Evolutionary conservation across 2,797 vertebrate genomes (phyloP), one percentile per base, ranked within the genome.

Genomic region (Oceanodroma leucorhoa): DNA sequence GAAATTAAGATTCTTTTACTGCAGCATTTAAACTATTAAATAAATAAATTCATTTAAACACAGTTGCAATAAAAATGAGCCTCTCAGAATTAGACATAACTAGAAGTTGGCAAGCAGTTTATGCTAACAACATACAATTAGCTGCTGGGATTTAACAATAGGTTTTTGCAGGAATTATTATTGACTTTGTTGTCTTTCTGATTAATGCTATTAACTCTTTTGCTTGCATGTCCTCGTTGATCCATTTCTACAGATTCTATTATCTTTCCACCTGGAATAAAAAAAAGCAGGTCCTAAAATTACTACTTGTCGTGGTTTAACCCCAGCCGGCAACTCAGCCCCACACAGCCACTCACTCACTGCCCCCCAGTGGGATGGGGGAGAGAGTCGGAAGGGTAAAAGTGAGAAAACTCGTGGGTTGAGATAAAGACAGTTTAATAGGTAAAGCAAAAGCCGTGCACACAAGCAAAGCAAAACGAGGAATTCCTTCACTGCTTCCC

Each of bases 21-120:
- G 82, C 66, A 90, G 9, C 29, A 54, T 92, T 95, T 91, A 73
- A 89, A 94, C 21, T 81, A 43, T 64, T 91, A 81, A 94, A 95
- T 67, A 90, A 93, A 93, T 83, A 54, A 91, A 94, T 88, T 72
- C 11, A 77, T 77, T 87, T 83, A 77, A 86, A 67, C 50, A 83
- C 6, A 20, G 45, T 72, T 87, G 27, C 55, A 87, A 94, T 76
- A 87, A 95, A 95, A 91, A 88, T 69, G 45, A 95, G 69, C 22
- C 57, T 92, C 53, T 80, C 30, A 19, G 51, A 95, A 95, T 93
- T 81, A 82, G 65, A 83, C 70, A 89, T 90, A 88, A 77, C 50
- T 89, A 54, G 58, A 90, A 89, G 57, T 32, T 95, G 89, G 75
- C 89, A 83, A 83, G 60, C 71, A 89, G 66, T 85, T 92, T 92